A percentile compares a stretch with the other conserved stretches of the same genome.
Conservation (phyloP, 2,113 vertebrate species). For the Capreolus pygargus region DNA sequence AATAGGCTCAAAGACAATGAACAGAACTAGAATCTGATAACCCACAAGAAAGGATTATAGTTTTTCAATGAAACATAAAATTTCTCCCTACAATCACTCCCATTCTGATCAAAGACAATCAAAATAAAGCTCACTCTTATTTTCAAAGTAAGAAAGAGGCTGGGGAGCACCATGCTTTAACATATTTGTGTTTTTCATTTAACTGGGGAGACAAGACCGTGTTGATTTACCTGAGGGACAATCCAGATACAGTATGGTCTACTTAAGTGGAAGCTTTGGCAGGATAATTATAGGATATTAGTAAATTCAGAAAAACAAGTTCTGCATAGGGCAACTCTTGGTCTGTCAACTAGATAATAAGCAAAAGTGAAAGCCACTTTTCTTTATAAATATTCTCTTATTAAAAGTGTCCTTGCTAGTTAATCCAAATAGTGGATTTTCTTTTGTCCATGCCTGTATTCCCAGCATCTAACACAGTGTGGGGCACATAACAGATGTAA, state of each 20-base stretch:
- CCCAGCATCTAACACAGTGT: rapidly evolving
- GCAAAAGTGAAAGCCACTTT: neutral
- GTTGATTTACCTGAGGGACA: neutral
- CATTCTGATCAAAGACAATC: neutral
- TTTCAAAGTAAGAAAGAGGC: neutral
- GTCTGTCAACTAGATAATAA: neutral
- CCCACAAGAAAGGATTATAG: neutral
- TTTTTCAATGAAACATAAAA: neutral
- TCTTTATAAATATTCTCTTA: constrained; percentile 14
- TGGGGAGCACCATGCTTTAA: neutral
- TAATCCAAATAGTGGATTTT: neutral
- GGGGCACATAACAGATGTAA: neutral
- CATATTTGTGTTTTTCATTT: neutral
- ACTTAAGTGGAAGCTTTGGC: neutral
- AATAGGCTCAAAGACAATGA: neutral
- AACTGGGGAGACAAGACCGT: neutral
- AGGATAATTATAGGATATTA: constrained; percentile 37
- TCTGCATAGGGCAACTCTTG: neutral
- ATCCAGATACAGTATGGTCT: neutral
- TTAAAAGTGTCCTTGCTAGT: neutral
- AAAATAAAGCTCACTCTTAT: neutral
- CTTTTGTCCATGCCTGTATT: neutral
- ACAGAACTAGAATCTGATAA: neutral
- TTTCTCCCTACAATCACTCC: neutral
- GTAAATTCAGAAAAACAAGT: neutral